Conservation (phyloP, 1,140 invertebrate genomes). For the Mycetomoellerius zeteki region DNA sequence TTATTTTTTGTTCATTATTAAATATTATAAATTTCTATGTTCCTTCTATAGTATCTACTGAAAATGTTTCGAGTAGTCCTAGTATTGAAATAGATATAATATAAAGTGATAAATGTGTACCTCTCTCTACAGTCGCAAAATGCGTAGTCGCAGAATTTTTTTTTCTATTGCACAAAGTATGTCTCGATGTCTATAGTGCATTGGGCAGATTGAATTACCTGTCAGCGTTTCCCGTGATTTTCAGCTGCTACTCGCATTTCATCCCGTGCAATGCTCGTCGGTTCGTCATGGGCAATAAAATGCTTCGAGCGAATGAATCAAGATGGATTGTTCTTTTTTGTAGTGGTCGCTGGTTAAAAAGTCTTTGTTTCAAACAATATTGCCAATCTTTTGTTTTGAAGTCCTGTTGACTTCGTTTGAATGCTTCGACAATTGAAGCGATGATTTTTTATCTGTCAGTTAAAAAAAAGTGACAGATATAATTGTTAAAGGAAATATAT, state of each 20-base stretch:
- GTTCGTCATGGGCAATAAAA: conserved; percentile 61
- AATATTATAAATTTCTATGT: not conserved
- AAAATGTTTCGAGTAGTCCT: not conserved
- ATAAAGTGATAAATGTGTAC: not conserved
- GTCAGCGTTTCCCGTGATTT: conserved; percentile 59
- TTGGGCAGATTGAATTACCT: conserved; percentile 63
- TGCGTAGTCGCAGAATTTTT: not conserved
- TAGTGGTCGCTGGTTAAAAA: not conserved
- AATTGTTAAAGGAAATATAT: not conserved
- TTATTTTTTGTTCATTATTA: not conserved
- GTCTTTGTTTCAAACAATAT: conserved; percentile 13
- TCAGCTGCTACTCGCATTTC: conserved; percentile 36
- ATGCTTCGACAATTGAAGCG: not conserved
- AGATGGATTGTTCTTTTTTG: conserved; percentile 16
- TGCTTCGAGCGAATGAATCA: conserved; percentile 11
- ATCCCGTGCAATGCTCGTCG: not conserved
- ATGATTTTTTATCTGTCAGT: not conserved
- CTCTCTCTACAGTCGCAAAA: conserved; percentile 4
- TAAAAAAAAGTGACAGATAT: not conserved
- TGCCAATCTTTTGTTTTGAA: conserved; percentile 12
- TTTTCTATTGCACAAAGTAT: conserved; percentile 22
- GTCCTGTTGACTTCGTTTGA: not conserved
- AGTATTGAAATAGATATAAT: not conserved
- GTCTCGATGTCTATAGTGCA: not conserved
- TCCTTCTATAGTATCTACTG: not conserved